Base-by-base conservation (phyloP, 2,888 invertebrate genomes). In the Xestoiulus laeticollis region DNA sequence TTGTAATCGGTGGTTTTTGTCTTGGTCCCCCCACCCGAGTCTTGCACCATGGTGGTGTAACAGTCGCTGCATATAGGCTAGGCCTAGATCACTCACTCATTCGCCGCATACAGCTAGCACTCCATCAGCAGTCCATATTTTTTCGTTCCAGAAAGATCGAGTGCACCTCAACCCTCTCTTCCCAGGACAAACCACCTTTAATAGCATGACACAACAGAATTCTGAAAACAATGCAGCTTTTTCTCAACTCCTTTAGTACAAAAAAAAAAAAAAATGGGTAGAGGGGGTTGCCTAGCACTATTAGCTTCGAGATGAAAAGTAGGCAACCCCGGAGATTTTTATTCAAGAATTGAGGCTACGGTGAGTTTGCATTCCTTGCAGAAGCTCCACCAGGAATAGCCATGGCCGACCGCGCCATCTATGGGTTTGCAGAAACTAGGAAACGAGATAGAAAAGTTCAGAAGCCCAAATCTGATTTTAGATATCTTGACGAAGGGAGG, bases 311-410 rank as follows among this genome's bases (percentile, higher is more conserved):
- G 68, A 68, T 68, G 68, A 68, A 68, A 68, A 68, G 68, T 68
- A 68, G 68, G 68, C 68, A 68, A 68, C 68, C 68, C 68, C 68
- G 68, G 68, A 22, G 68, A 68, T 26, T 68, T 68, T 68, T 68
- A 68, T 68, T 68, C 68, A 68, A 68, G 68, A 68, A 68, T 68
- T 68, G 68, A 68, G 68, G 68, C 68, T 68, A 68, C 26, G 26
- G 26, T 68, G 68, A 68, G 68, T 26, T 5, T 68, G 68, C 68
- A 68, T 68, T 68, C 68, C 48, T 2, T 2, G 48, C 68, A 68
- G 59, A 2, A 59, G n/a, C 22, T 43, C 43, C 43, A 43, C 43
- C 6, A 43, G 5, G 43, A 8, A n/a, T n/a, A n/a, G n/a, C n/a
- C n/a, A n/a, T 59, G n/a, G n/a, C 4, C 4, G 59, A 14, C 19